Conservation (phyloP, 2,797 vertebrate genomes). For the Dryobates pubescens region DNA sequence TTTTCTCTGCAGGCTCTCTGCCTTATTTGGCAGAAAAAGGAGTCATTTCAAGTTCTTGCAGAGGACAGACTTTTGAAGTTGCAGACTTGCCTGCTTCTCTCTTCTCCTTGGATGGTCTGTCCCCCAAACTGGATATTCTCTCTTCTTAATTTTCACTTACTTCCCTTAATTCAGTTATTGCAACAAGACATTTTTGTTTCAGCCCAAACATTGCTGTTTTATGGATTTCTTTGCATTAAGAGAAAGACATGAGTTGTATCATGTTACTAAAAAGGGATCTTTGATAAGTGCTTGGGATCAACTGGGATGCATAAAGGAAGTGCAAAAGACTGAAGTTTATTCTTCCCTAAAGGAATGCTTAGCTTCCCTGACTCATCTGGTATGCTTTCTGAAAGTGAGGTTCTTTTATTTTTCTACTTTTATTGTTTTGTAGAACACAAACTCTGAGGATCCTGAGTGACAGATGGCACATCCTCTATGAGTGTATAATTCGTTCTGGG, state of each 20-base stretch:
- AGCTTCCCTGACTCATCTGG: background rate
- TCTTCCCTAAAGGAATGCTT: slow-evolving; percentile 49
- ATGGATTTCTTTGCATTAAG: background rate
- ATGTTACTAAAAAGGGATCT: slow-evolving; percentile 44
- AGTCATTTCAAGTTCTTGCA: background rate
- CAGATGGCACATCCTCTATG: background rate
- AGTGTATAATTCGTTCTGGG: background rate
- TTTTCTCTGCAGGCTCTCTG: background rate
- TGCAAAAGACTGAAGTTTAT: slow-evolving; percentile 53
- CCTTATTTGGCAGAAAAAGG: background rate
- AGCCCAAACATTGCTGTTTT: background rate
- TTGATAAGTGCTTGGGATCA: slow-evolving; percentile 37
- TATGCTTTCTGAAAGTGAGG: background rate
- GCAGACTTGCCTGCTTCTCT: background rate
- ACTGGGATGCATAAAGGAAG: slow-evolving; percentile 27
- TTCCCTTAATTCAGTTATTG: background rate
- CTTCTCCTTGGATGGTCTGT: background rate
- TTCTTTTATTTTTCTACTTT: background rate
- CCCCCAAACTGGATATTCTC: background rate
- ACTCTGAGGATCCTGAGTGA: background rate
- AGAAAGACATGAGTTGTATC: slow-evolving; percentile 3
- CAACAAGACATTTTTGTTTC: slow-evolving; percentile 22
- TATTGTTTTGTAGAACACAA: background rate
- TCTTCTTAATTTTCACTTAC: background rate
- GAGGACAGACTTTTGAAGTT: background rate